These are phyloP conservation scores for Neocrepidodera transversa DNA, from an alignment of 2,888 invertebrate genomes.

Conservation along the genomic window DNA sequence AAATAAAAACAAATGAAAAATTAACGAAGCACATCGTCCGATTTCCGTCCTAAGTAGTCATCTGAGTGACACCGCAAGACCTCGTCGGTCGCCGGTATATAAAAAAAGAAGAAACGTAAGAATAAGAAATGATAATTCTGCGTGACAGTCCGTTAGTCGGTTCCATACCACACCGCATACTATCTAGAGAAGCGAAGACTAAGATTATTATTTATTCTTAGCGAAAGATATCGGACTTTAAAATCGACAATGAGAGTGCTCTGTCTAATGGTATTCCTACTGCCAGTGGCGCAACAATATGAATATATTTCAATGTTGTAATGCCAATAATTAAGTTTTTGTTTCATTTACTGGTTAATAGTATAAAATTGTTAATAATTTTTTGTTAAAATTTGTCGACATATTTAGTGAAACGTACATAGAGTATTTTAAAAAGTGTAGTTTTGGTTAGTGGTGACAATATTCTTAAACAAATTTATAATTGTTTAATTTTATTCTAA, in stretches of 20 bases:
- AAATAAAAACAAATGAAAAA: too few species aligned
- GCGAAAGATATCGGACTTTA: background rate
- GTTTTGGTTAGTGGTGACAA: too few species aligned
- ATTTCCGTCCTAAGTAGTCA: slow-evolving; percentile 1
- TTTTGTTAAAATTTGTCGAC: too few species aligned
- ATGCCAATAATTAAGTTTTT: too few species aligned
- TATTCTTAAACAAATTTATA: too few species aligned
- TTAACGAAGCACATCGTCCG: background rate
- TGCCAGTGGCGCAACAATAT: too few species aligned
- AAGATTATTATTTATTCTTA: slow-evolving; percentile 8
- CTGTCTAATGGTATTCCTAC: background rate
- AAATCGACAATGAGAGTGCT: background rate
- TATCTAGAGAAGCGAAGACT: background rate
- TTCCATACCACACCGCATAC: background rate
- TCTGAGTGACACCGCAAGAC: slow-evolving; percentile 2
- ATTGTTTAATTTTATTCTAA: too few species aligned
- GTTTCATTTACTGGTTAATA: too few species aligned
- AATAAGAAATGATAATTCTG: slow-evolving; percentile 2
- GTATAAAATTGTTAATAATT: too few species aligned
- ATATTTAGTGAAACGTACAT: too few species aligned
- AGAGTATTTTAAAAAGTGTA: too few species aligned
- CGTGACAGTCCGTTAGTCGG: slow-evolving; percentile 7
- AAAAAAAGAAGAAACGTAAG: background rate
- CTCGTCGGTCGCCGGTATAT: background rate
- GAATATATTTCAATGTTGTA: too few species aligned